phyloP scores from a whole-genome alignment of 2,888 invertebrate genomes.

The Chrysodeixis includens region DNA sequence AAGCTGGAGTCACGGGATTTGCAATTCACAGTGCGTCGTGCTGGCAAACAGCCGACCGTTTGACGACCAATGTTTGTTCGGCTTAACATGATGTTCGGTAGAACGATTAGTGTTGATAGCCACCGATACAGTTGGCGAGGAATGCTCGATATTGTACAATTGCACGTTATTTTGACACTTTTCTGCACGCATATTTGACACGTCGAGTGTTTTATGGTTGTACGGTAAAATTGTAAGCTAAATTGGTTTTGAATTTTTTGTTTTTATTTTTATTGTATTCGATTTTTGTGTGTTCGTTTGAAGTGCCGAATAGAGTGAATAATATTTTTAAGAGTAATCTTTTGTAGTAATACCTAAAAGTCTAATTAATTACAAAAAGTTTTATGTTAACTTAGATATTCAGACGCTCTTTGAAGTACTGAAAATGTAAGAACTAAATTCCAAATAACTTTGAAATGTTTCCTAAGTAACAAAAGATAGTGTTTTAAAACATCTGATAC shows the following conservation, averaged over 20 bases:
- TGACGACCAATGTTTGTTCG: constrained; percentile 67
- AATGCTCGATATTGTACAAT: constrained; percentile 22
- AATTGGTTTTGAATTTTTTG: neutral
- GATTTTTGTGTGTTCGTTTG: neutral
- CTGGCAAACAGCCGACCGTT: constrained; percentile 69
- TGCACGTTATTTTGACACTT: constrained; percentile 28
- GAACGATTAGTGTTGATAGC: constrained; percentile 61
- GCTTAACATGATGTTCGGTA: constrained; percentile 68
- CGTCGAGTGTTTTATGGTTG: neutral
- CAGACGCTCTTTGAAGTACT: neutral
- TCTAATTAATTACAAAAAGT: too few species aligned
- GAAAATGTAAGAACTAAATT: neutral
- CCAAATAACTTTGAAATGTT: constrained; percentile 8
- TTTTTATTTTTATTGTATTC: neutral
- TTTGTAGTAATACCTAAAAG: too few species aligned
- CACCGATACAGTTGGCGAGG: constrained; percentile 47
- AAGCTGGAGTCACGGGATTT: constrained; percentile 60
- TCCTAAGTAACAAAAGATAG: constrained; percentile 18
- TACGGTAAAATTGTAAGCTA: neutral
- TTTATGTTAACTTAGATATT: too few species aligned
- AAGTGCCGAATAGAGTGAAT: too few species aligned
- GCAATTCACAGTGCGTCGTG: constrained; percentile 69
- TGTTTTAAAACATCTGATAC: constrained; percentile 9
- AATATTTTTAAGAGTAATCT: too few species aligned
- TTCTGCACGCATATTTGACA: constrained; percentile 11